Evolutionary conservation across 53 echinoderm and acorn worm species (phyloP).

Genomic region (Patiria pectinifera): DNA sequence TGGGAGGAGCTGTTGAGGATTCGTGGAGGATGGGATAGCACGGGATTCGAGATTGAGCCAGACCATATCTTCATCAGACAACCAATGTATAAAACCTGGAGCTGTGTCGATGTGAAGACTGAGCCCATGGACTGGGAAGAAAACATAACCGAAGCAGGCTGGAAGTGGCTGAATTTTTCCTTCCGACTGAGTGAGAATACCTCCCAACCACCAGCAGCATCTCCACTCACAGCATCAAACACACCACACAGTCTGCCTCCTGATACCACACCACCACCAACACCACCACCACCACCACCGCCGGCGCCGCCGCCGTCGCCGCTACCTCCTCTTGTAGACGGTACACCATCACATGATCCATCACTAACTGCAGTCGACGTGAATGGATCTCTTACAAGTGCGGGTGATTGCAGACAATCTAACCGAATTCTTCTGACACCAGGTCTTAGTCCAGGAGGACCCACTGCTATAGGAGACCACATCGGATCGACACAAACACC

Average conservation of each 20-base stretch:
- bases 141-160: not conserved
- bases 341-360: not conserved
- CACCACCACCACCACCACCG: constrained; percentile 4
- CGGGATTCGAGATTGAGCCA: not conserved
- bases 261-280: not conserved
- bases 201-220: not conserved
- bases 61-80: constrained; percentile 28
- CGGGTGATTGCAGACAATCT: constrained; percentile 1
- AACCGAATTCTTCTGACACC: not conserved
- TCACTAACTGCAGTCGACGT: not conserved
- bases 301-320: not conserved
- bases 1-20: constrained; percentile 11
- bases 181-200: not conserved
- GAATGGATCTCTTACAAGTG: not conserved
- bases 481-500: not conserved
- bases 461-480: not conserved
- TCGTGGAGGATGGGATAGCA: constrained; percentile 29
- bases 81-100: not conserved
- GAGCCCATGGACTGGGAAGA: constrained; percentile 17
- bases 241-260: not conserved
- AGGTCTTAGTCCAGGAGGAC: not conserved
- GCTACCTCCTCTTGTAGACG: not conserved
- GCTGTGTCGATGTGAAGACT: constrained; percentile 22
- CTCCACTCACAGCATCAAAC: not conserved
- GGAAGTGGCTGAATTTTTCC: not conserved